Base-by-base conservation (phyloP, 2,797 vertebrate genomes). In the Odontamblyopus rebecca region DNA sequence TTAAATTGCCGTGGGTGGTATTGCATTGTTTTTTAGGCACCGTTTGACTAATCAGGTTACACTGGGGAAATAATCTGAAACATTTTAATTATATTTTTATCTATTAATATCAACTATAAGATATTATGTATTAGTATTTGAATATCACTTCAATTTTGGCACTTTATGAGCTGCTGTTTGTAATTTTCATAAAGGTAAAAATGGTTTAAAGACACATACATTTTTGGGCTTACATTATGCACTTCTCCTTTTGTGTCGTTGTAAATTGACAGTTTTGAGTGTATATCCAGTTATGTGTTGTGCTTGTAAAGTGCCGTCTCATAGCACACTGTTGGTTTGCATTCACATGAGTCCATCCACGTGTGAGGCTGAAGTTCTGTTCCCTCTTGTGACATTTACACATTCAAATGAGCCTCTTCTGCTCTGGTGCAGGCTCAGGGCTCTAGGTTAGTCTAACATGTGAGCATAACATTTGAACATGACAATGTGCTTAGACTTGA, bases 311-410 rank as follows among this genome's bases (percentile, higher is more conserved):
- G 38, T 57, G 51, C 59, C 6, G 27, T 18, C 62, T 48, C 51
- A 2, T 18, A 26, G 35, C 59, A 5, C 7, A 59, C 48, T 18
- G 32, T 76, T 26, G 16, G 82, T 89, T 89, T 85, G 85, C 85
- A 87, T 80, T 67, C 72, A 73, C 44, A 5, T 70, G 68, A 32
- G 70, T 18, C 50, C 18, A n/a, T 69, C 59, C 32, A 27, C 68
- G 56, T 13, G 29, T 68, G 76, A 76, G 73, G 50, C 27, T 81
- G 75, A 74, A 63, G 59, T 41, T 44, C 78, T 85, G 86, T 85
- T 85, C 79, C 72, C 83, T 85, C 79, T 86, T 81, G 78, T 89
- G 87, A 88, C 85, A 88, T 89, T 91, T 89, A 86, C 81, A 85
- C 82, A 89, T 90, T 91, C 86, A 90, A 89, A 91, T 90, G 70